These are phyloP conservation scores for Hypena proboscidalis DNA, from an alignment of 2,888 invertebrate species.

Conservation along the genomic window DNA sequence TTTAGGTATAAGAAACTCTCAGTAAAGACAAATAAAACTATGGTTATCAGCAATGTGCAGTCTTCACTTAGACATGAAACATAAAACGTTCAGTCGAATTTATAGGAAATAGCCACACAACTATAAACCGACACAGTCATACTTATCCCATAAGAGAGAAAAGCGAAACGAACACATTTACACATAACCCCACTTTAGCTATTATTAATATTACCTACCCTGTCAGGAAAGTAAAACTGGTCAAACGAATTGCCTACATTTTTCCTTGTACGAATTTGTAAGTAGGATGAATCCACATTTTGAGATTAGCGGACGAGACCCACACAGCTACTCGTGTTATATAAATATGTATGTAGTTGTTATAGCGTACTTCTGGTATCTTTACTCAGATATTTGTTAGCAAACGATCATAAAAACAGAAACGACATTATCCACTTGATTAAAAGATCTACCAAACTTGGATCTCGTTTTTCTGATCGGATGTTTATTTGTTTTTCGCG, in stretches of 20 bases:
- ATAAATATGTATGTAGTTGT: constrained; percentile 11
- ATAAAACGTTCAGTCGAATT: background rate
- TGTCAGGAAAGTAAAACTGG: constrained; percentile 31
- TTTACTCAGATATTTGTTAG: constrained; percentile 42
- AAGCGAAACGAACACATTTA: constrained; percentile 23
- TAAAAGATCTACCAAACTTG: constrained; percentile 39
- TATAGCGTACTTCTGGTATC: constrained; percentile 32
- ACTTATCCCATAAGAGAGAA: constrained; percentile 3
- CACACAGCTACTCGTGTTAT: background rate
- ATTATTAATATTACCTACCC: constrained; percentile 35
- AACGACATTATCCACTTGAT: constrained; percentile 42
- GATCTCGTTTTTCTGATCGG: constrained; percentile 33
- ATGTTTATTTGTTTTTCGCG: constrained; percentile 40
- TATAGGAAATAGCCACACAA: background rate
- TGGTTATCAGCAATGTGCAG: too few species aligned
- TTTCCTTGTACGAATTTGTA: constrained; percentile 38
- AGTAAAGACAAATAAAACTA: too few species aligned
- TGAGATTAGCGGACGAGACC: constrained; percentile 18
- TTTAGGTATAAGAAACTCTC: too few species aligned
- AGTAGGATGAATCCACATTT: constrained; percentile 22
- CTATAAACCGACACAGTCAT: constrained; percentile 1
- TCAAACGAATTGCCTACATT: constrained; percentile 33
- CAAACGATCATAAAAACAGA: constrained; percentile 46
- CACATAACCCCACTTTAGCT: constrained; percentile 38
- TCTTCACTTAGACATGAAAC: too few species aligned